Evolutionary conservation across 2,113 vertebrate species (phyloP).

Genomic region (Laticauda laticaudata): DNA sequence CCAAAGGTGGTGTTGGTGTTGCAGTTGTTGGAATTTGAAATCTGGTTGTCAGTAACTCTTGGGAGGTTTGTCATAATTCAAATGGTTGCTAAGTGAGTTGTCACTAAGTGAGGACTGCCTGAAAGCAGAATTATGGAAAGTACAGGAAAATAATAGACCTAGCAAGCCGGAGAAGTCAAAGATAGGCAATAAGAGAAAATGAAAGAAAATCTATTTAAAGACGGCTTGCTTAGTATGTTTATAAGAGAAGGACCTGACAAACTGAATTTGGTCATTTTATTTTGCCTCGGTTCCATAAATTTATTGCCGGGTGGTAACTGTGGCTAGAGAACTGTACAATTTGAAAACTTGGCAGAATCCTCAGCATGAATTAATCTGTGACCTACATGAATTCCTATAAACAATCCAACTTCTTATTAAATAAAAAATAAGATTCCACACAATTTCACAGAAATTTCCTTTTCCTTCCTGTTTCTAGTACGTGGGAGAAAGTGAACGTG

Average conservation of each 20-base stretch:
- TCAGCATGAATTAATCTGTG: not conserved
- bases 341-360: not conserved
- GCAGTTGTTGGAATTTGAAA: not conserved
- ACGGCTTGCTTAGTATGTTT: not conserved
- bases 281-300: not conserved
- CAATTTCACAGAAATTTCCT: not conserved
- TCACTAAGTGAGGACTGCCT: not conserved
- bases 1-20: not conserved
- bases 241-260: not conserved
- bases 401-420: not conserved
- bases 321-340: not conserved
- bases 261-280: not conserved
- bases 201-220: not conserved
- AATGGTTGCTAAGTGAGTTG: not conserved
- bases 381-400: not conserved
- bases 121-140: not conserved
- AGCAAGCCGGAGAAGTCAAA: not conserved
- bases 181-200: not conserved
- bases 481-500: slow-evolving; percentile 94
- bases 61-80: not conserved
- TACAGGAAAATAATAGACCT: not conserved
- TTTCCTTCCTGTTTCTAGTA: slow-evolving; percentile 72
- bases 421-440: not conserved
- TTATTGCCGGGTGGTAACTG: not conserved
- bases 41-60: not conserved